These are phyloP conservation scores for Lumbricus terrestris DNA, from an alignment of 2,888 invertebrate species.

Conservation along the genomic window DNA sequence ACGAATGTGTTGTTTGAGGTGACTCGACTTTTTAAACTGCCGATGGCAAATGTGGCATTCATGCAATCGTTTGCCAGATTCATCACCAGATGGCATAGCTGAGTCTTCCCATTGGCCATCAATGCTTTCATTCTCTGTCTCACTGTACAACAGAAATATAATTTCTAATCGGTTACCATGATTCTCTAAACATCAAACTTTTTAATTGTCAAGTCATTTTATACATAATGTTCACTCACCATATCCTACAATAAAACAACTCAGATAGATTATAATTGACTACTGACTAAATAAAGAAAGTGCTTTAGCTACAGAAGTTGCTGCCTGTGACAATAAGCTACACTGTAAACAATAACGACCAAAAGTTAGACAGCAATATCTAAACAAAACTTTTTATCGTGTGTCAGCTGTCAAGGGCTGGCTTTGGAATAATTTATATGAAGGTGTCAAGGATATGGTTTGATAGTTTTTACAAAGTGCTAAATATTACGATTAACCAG, in stretches of 20 bases:
- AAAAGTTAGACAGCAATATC: too few relatives aligned
- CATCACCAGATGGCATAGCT: background rate
- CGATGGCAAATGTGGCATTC: conserved; percentile 58
- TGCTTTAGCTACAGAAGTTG: too few relatives aligned
- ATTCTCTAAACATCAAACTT: background rate
- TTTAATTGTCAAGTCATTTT: background rate
- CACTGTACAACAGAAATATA: background rate
- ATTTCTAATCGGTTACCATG: background rate
- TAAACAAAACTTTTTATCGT: too few relatives aligned
- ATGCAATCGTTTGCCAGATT: conserved; percentile 55
- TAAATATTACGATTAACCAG: too few relatives aligned
- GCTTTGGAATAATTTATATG: too few relatives aligned
- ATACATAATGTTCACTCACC: background rate
- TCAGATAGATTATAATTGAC: too few relatives aligned
- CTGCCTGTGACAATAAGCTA: too few relatives aligned
- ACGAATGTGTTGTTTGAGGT: conserved; percentile 64
- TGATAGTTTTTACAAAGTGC: too few relatives aligned
- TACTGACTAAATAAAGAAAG: too few relatives aligned
- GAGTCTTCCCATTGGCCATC: background rate
- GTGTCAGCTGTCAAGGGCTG: too few relatives aligned
- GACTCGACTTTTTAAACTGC: conserved; percentile 65
- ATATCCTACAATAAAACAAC: background rate
- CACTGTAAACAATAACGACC: too few relatives aligned
- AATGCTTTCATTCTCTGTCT: conserved; percentile 8
- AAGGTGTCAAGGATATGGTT: too few relatives aligned